phyloP scores from a whole-genome alignment of 2,888 invertebrate genomes.

The Thelaira solivaga region DNA sequence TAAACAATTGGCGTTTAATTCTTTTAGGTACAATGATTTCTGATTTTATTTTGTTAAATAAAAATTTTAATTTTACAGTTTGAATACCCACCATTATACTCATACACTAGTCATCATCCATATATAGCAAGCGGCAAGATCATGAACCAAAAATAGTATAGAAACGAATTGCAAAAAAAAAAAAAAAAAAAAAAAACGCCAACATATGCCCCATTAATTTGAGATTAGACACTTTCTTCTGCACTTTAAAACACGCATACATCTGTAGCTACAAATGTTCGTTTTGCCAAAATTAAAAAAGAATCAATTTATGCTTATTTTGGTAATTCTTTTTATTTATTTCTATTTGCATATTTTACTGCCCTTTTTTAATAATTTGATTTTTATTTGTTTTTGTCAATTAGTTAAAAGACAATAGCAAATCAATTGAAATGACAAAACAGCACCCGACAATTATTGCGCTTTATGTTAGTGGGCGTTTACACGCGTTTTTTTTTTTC shows the following conservation, averaged over 20 bases:
- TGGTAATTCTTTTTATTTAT: neutral
- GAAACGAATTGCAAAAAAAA: neutral
- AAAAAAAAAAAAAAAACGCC: too few relatives aligned
- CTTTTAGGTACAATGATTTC: neutral
- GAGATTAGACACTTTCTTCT: neutral
- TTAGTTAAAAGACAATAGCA: conserved; percentile 27
- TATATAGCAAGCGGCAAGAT: conserved; percentile 36
- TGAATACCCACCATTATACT: neutral
- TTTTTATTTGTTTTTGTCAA: neutral
- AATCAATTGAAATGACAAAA: conserved; percentile 16
- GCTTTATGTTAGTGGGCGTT: conserved; percentile 49
- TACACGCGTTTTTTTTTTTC: conserved; percentile 18
- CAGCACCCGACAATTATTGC: conserved; percentile 23
- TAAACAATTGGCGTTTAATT: neutral
- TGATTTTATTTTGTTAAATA: conserved; percentile 19
- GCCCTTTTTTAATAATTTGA: neutral
- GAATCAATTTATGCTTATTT: neutral
- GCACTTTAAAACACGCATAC: neutral
- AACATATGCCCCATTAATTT: conserved; percentile 10
- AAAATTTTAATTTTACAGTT: neutral
- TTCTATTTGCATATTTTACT: neutral
- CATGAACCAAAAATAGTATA: conserved; percentile 7
- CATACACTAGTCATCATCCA: neutral
- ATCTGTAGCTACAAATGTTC: too few relatives aligned
- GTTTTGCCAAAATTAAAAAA: too few relatives aligned